A percentile compares a stretch with the other conserved stretches of the same genome.
These are phyloP conservation scores for Anarrhichthys ocellatus DNA, from an alignment of 2,113 vertebrate species.

Conservation along the genomic window DNA sequence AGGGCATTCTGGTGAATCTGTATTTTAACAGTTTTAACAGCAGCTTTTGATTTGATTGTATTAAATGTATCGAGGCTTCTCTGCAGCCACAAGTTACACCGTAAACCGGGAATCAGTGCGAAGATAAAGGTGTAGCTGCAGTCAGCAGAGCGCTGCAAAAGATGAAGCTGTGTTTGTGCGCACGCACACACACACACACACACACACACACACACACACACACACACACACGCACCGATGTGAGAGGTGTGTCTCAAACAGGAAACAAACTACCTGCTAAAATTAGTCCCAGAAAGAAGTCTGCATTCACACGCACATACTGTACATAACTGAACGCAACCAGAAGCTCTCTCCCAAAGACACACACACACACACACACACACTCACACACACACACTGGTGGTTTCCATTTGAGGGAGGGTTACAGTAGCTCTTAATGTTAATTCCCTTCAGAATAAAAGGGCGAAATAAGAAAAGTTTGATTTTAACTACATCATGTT, in stretches of 20 bases:
- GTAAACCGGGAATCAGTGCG: conserved; percentile 12
- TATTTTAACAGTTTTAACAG: background rate
- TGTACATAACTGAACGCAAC: conserved; percentile 10
- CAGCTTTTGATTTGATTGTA: conserved; percentile 15
- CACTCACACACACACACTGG: background rate
- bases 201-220: background rate
- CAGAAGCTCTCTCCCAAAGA: background rate
- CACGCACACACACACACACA: background rate
- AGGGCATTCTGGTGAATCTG: no score
- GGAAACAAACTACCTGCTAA: conserved; percentile 59
- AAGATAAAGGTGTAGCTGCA: background rate
- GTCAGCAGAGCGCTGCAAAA: background rate
- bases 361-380: background rate
- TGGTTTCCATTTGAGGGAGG: background rate
- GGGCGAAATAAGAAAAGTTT: background rate
- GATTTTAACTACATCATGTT: background rate
- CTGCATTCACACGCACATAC: background rate
- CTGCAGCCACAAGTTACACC: conserved; percentile 29
- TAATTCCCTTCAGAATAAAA: background rate
- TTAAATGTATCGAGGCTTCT: conserved; percentile 13
- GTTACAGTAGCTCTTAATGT: background rate
- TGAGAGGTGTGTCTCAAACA: conserved; percentile 40
- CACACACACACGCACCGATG: background rate
- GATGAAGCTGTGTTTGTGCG: background rate
- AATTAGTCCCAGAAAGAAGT: conserved; percentile 39